Evolutionary conservation across 1,140 invertebrate species (phyloP), one percentile per base, ranked within the genome.

Genomic region (Habropoda laboriosa): DNA sequence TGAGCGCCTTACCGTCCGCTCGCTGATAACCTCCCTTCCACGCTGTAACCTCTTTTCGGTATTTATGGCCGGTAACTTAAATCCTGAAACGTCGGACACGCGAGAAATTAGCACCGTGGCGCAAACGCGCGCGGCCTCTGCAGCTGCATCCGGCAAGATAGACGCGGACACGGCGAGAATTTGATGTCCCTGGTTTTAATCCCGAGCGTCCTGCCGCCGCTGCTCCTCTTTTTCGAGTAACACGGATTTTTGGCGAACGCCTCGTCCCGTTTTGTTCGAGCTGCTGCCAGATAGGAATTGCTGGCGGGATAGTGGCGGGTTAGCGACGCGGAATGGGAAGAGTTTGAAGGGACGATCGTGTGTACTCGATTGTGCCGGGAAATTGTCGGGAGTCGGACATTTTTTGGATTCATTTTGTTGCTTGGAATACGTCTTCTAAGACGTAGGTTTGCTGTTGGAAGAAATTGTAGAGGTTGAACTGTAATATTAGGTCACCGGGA

Each of bases 61-160:
- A 91, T 91, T 91, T 91, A 91, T 89, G 84, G 87, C 83, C 83
- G 75, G 82, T 85, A 87, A 91, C 86, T 90, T 89, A 86, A 82
- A 89, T 87, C 89, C 80, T 79, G 82, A 83, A 88, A 89, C 70
- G 81, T 79, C 79, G 74, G 57, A 75, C 88, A 60, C 75, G 70
- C 70, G 81, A 85, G 82, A 90, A 86, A 90, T 90, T 87, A 86
- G 45, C 70, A 24, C 51, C 24, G 45, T 42, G 18, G 6, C 21
- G n/a, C 16, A 16, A 24, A 16, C 16, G 10, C 8, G 24, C 2
- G 21, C 45, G 1, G 16, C n/a, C 1, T n/a, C 57, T 61, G 47
- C 24, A 32, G 16, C 72, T 53, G 72, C 24, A 30, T 57, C 64
- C 42, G 32, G 21, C 4, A 30, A 58, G 51, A 77, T 77, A 77